Conservation (phyloP, 2,113 vertebrate species). For the Alligator sinensis region DNA sequence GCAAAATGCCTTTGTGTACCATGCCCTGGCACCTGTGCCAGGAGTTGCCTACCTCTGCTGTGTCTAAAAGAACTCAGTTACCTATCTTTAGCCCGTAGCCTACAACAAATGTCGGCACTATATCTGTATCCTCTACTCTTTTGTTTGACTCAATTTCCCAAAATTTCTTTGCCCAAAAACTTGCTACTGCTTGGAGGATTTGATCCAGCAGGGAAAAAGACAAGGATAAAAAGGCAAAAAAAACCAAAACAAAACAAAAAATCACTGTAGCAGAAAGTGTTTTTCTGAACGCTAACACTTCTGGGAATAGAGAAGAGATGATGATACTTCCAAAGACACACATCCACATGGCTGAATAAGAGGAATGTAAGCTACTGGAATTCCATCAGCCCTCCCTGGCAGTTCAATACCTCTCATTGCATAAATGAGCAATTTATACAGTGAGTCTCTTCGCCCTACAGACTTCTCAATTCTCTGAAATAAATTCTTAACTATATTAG, state of each 20-base stretch:
- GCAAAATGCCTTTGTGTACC: too few relatives aligned
- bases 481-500: not conserved
- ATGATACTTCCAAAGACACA: not conserved
- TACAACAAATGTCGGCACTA: too few relatives aligned
- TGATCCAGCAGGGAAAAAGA: not conserved
- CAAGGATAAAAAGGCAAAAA: not conserved
- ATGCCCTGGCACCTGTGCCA: too few relatives aligned
- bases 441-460: not conserved
- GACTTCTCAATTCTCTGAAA: not conserved
- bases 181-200: not conserved
- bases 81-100: not conserved
- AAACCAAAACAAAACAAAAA: not conserved
- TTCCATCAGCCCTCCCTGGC: not conserved
- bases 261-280: too few relatives aligned
- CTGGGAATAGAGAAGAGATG: not conserved
- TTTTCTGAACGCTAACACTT: not conserved
- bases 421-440: not conserved
- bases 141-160: not conserved
- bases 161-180: not conserved
- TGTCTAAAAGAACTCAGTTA: not conserved
- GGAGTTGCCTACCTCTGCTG: too few relatives aligned
- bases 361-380: not conserved
- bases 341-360: not conserved
- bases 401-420: not conserved
- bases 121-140: too few relatives aligned